A percentile compares a stretch with the other conserved stretches of the same genome.
phyloP scores from a whole-genome alignment of 1,140 invertebrate species.

The Procambarus clarkii region DNA sequence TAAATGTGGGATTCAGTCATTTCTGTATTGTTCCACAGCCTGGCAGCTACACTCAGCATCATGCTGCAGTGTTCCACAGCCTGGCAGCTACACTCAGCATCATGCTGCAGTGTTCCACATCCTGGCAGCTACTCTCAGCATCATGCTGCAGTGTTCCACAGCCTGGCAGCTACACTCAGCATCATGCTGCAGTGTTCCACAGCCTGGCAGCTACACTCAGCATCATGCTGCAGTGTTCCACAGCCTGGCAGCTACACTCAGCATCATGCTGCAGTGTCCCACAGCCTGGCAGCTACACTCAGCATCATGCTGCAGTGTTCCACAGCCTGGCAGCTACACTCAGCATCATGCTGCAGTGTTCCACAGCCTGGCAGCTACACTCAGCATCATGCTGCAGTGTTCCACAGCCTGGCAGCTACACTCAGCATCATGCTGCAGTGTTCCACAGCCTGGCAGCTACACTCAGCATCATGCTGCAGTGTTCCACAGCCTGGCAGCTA shows the following conservation, averaged over 20 bases:
- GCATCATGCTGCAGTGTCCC: background rate
- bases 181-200: background rate
- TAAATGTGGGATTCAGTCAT: too few species aligned
- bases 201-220: background rate
- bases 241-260: background rate
- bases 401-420: background rate
- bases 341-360: background rate
- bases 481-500: background rate
- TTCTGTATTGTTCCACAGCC: too few species aligned
- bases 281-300: background rate
- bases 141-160: background rate
- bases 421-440: background rate
- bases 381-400: background rate
- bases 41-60: background rate
- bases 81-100: background rate
- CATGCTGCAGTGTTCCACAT: background rate
- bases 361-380: background rate
- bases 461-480: background rate
- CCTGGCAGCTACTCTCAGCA: background rate
- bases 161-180: background rate
- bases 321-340: background rate
- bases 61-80: background rate
- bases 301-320: background rate
- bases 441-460: background rate
- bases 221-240: background rate